These are phyloP conservation scores for Lagodon rhomboides DNA, from an alignment of 2,797 vertebrate species.

Conservation along the genomic window DNA sequence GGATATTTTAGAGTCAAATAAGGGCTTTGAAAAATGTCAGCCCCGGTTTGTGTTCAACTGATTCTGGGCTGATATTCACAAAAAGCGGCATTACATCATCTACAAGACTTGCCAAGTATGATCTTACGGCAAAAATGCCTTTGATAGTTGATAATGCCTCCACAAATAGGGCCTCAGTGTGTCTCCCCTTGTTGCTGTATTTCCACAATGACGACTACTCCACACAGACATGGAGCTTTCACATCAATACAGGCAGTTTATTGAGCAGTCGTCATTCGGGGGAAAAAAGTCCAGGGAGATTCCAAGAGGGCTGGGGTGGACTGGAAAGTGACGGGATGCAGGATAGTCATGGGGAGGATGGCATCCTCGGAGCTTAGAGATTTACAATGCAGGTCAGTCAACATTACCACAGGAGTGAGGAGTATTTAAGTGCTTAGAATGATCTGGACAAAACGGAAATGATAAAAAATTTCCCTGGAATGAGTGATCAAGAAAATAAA, in stretches of 20 bases:
- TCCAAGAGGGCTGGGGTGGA: conserved; percentile 53
- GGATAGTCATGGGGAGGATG: conserved; percentile 49
- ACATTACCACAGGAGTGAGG: conserved; percentile 40
- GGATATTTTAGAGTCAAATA: conserved; percentile 48
- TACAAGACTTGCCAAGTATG: conserved; percentile 44
- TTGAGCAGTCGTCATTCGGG: conserved; percentile 62
- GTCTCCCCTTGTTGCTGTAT: conserved; percentile 61
- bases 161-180: conserved; percentile 72
- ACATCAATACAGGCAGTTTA: conserved; percentile 58
- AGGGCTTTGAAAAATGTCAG: conserved; percentile 33
- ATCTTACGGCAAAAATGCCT: conserved; percentile 47
- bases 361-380: conserved; percentile 54
- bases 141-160: conserved; percentile 33
- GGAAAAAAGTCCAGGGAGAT: conserved; percentile 37
- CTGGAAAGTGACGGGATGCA: conserved; percentile 38
- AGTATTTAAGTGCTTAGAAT: conserved; percentile 74
- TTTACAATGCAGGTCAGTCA: conserved; percentile 62
- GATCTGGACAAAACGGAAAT: conserved; percentile 80
- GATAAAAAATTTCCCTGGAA: neutral
- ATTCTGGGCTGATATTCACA: conserved; percentile 40
- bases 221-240: conserved; percentile 40
- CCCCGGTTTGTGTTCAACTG: conserved; percentile 36
- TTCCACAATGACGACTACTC: conserved; percentile 67
- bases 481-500: conserved; percentile 20
- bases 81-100: conserved; percentile 60